Base-by-base conservation (phyloP, 1,140 invertebrate species). In the Helicoverpa armigera region DNA sequence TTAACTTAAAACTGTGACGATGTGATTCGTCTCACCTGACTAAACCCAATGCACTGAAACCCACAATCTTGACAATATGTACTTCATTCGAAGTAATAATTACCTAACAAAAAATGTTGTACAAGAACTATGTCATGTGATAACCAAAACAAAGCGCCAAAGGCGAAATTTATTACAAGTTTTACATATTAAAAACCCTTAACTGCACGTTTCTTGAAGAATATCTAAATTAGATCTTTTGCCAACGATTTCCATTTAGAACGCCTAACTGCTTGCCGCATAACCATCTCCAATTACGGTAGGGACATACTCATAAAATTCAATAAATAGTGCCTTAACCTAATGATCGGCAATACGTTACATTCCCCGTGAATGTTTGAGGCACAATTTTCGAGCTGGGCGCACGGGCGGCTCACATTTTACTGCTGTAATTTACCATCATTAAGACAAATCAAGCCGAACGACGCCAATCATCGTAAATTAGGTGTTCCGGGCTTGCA, bases 371-470 rank as follows among this genome's bases (percentile, higher is more conserved):
- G 83, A 83, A 83, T 83, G 80, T 77, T 76, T 73, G 48, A 56
- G 56, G 58, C 65, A 79, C 79, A 88, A 88, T 86, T 81, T 76
- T 43, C 67, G 56, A 72, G 43, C 54, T 74, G 83, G 85, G 84
- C 82, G 85, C 88, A 89, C 90, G 86, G 80, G 81, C 77, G 83
- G 81, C 70, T 75, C 69, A 60, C 58, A 84, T 87, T 90, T 87
- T 89, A 89, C 86, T 75, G 87, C 79, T 81, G 84, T 87, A 90
- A 94, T 94, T 92, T 92, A 85, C 83, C 85, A 82, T 90, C 90
- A 93, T 94, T 92, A 92, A 86, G 84, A 87, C 85, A 89, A 93
- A 90, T 90, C 88, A 88, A 87, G 81, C 82, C 67, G 81, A 89
- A 88, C 81, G 87, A 89, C 84, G 85, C 86, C 90, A 90, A 94